A percentile compares a stretch with the other conserved stretches of the same genome.
These are phyloP conservation scores for Mungos mungo DNA, from an alignment of 2,113 vertebrate species.

Conservation along the genomic window DNA sequence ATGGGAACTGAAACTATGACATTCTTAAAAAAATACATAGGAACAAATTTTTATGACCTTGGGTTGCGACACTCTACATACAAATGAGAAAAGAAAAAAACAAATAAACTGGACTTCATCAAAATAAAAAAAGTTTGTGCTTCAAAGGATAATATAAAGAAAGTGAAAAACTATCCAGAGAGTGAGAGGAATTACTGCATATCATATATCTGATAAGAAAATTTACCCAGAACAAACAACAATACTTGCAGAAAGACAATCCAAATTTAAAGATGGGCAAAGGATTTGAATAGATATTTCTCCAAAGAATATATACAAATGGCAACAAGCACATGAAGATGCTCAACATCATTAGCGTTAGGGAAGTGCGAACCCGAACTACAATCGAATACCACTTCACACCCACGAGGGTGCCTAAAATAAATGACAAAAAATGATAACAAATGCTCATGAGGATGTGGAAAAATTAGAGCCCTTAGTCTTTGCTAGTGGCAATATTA, in stretches of 20 bases:
- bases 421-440: not conserved
- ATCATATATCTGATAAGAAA: not conserved
- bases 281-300: not conserved
- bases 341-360: not conserved
- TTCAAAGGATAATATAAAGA: not conserved
- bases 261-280: not conserved
- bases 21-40: not conserved
- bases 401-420: not conserved
- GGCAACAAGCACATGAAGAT: not conserved
- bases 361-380: not conserved
- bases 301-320: not conserved
- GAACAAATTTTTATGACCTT: not conserved
- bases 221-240: not conserved
- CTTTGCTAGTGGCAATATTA: not conserved
- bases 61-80: not conserved
- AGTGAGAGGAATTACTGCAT: not conserved
- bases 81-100: not conserved
- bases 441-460: not conserved
- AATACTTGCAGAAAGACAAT: not conserved
- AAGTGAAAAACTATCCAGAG: not conserved
- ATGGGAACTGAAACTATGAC: not conserved
- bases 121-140: not conserved
- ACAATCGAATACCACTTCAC: not conserved
- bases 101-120: not conserved
- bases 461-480: not conserved